Conservation (phyloP, 2,797 vertebrate species). For the Melanotaenia trifasciata region DNA sequence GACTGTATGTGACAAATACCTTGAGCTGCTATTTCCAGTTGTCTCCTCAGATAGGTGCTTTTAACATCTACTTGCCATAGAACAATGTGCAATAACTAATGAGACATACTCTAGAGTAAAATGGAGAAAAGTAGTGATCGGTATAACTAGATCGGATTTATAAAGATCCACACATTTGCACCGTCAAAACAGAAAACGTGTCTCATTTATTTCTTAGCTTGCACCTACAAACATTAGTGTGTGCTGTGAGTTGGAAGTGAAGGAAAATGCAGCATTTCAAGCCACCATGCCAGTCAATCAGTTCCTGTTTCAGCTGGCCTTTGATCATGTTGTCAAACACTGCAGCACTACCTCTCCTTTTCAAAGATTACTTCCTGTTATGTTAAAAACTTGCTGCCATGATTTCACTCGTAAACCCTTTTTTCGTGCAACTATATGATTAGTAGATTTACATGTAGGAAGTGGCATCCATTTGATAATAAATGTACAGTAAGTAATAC, state of each 20-base stretch:
- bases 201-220: not conserved
- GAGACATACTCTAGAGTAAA: not conserved
- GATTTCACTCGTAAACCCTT: not conserved
- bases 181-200: not conserved
- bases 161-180: not conserved
- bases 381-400: not conserved
- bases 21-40: conserved; percentile 58
- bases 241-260: not conserved
- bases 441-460: not conserved
- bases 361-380: not conserved
- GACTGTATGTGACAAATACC: conserved; percentile 66
- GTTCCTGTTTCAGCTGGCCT: conserved; percentile 4
- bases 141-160: not conserved
- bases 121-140: not conserved
- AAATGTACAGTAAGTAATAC: not conserved
- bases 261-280: conserved; percentile 42
- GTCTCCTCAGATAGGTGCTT: conserved; percentile 35
- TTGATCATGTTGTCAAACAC: conserved; percentile 12
- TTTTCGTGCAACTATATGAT: not conserved
- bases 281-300: conserved; percentile 38
- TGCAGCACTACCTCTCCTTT: conserved; percentile 14
- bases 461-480: too few relatives aligned
- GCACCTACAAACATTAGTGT: not conserved
- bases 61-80: conserved; percentile 48
- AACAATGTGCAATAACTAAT: conserved; percentile 5